These are phyloP conservation scores for Melanitta fusca DNA, from an alignment of 2,797 vertebrate genomes.

Conservation along the genomic window DNA sequence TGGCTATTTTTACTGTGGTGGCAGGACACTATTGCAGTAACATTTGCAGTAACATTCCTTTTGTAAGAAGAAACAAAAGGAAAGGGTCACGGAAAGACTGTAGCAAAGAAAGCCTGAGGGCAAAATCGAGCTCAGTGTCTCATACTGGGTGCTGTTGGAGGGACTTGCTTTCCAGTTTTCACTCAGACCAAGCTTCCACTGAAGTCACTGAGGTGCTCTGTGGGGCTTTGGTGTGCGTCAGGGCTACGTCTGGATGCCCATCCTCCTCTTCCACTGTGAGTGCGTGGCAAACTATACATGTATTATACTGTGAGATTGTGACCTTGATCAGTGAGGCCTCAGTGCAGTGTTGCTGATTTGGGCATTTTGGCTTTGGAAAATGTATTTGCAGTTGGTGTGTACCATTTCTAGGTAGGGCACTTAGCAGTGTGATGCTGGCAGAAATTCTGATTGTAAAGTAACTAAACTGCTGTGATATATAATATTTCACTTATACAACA, in stretches of 20 bases:
- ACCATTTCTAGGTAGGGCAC: neutral
- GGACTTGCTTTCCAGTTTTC: neutral
- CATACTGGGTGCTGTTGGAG: fast-evolving
- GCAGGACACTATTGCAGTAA: neutral
- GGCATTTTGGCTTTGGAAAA: neutral
- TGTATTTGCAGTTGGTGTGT: neutral
- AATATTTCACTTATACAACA: neutral
- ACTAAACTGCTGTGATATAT: neutral
- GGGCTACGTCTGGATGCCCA: neutral
- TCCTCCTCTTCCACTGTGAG: fast-evolving
- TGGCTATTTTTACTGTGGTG: neutral
- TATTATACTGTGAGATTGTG: neutral
- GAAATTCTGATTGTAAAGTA: neutral
- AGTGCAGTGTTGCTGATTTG: neutral
- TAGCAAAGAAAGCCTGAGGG: neutral
- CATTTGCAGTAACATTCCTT: neutral
- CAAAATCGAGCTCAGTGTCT: fast-evolving
- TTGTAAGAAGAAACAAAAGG: neutral
- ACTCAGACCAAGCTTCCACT: fast-evolving
- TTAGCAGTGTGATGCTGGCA: neutral
- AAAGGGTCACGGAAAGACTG: neutral
- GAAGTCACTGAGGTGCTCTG: neutral
- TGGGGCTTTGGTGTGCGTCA: fast-evolving
- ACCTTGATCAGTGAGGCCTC: neutral
- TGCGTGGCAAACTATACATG: neutral